phyloP scores from a whole-genome alignment of 1,140 invertebrate genomes.

The Wasmannia auropunctata region DNA sequence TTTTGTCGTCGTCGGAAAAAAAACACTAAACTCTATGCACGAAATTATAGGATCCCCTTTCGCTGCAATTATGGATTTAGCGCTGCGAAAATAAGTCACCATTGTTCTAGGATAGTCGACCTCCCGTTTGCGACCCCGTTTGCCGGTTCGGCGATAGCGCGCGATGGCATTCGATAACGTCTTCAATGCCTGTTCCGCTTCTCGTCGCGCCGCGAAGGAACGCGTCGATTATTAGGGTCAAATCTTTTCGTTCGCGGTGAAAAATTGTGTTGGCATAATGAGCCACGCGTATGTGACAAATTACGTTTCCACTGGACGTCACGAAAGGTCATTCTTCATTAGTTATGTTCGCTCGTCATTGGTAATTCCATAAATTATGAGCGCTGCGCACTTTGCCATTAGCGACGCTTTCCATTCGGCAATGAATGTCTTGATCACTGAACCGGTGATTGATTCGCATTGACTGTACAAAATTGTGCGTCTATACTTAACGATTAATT shows the following conservation, averaged over 20 bases:
- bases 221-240: conserved; percentile 20
- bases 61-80: conserved; percentile 31
- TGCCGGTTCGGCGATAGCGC: not conserved
- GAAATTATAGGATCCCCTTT: conserved; percentile 21
- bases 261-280: conserved; percentile 31
- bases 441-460: conserved; percentile 16
- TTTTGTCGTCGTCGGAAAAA: conserved; percentile 55
- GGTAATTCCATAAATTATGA: conserved; percentile 39
- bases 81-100: conserved; percentile 38
- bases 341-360: conserved; percentile 50
- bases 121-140: conserved; percentile 10
- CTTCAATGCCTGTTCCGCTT: conserved; percentile 14
- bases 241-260: conserved; percentile 21
- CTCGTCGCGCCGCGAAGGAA: not conserved
- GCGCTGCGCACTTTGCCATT: conserved; percentile 27
- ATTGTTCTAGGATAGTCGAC: conserved; percentile 32
- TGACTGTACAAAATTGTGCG: conserved; percentile 8
- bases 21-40: conserved; percentile 51
- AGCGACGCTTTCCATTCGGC: conserved; percentile 44
- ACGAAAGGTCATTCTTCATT: conserved; percentile 52
- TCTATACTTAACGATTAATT: conserved; percentile 40
- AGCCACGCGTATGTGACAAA: conserved; percentile 15
- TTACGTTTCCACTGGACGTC: conserved; percentile 29
- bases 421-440: conserved; percentile 23
- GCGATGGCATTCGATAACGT: conserved; percentile 42